Conservation (phyloP, 2,797 vertebrate species). For the Arrhamphus sclerolepis region DNA sequence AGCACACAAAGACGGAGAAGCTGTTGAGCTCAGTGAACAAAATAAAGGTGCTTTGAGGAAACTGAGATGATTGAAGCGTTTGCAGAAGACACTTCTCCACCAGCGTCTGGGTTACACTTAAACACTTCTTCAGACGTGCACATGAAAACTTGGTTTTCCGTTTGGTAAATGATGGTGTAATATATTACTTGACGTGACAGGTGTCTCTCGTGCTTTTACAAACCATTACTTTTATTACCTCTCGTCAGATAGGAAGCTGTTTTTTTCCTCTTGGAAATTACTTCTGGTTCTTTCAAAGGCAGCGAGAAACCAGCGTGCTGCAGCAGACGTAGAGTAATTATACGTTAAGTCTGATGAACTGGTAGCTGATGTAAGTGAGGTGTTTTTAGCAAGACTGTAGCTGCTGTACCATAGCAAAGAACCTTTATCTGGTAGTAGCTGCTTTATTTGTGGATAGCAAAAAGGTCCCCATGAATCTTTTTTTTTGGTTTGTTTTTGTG, state of each 20-base stretch:
- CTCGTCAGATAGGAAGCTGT: neutral
- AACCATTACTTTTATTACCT: slow-evolving; percentile 10
- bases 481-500: too few relatives aligned
- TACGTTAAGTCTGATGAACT: too few relatives aligned
- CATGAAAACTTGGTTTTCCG: slow-evolving; percentile 26
- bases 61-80: slow-evolving; percentile 61
- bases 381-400: too few relatives aligned
- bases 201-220: slow-evolving; percentile 7
- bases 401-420: too few relatives aligned
- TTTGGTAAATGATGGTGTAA: slow-evolving; percentile 20
- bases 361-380: too few relatives aligned
- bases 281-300: neutral
- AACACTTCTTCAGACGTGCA: slow-evolving; percentile 26
- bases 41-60: slow-evolving; percentile 23
- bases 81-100: too few relatives aligned
- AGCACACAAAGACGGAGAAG: slow-evolving; percentile 33
- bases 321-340: too few relatives aligned
- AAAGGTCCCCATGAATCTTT: too few relatives aligned
- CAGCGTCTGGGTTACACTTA: slow-evolving; percentile 19
- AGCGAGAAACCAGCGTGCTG: neutral
- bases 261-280: slow-evolving; percentile 5
- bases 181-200: slow-evolving; percentile 27
- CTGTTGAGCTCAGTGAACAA: slow-evolving; percentile 15
- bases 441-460: too few relatives aligned
- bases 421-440: too few relatives aligned